Conservation (phyloP, 1,140 invertebrate species). For the Brachionus plicatilis region DNA sequence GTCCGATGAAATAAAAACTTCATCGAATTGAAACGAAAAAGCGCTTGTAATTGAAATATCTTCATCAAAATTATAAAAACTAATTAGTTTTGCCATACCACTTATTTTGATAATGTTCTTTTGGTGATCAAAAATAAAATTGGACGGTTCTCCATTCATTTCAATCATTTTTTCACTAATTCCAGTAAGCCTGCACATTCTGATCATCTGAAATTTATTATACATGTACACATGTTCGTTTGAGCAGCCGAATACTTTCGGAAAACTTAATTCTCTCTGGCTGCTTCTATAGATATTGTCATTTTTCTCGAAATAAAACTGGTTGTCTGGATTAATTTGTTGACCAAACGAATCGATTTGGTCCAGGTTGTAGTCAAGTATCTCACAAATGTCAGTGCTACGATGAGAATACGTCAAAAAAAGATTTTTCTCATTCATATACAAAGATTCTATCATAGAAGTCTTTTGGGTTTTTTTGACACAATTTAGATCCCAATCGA, state of each 20-base stretch:
- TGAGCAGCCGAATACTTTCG: background rate
- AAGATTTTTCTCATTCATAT: background rate
- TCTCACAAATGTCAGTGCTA: background rate
- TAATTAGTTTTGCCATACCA: background rate
- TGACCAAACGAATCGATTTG: background rate
- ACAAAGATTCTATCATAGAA: background rate
- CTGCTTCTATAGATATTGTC: background rate
- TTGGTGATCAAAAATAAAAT: background rate
- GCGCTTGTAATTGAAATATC: background rate
- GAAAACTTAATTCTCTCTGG: background rate
- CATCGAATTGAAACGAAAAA: conserved; percentile 4
- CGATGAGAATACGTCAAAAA: background rate
- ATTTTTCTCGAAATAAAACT: conserved; percentile 13
- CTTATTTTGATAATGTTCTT: background rate
- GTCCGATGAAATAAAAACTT: background rate
- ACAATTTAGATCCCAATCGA: background rate
- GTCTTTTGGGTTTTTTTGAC: background rate
- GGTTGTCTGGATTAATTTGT: background rate
- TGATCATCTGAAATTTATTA: background rate
- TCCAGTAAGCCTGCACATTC: background rate
- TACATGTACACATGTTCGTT: background rate
- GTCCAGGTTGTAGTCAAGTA: background rate
- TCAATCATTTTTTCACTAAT: background rate
- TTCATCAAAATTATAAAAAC: background rate
- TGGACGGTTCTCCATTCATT: background rate